Evolutionary conservation across 2,113 vertebrate genomes (phyloP).

Genomic region (Otus sunia): DNA sequence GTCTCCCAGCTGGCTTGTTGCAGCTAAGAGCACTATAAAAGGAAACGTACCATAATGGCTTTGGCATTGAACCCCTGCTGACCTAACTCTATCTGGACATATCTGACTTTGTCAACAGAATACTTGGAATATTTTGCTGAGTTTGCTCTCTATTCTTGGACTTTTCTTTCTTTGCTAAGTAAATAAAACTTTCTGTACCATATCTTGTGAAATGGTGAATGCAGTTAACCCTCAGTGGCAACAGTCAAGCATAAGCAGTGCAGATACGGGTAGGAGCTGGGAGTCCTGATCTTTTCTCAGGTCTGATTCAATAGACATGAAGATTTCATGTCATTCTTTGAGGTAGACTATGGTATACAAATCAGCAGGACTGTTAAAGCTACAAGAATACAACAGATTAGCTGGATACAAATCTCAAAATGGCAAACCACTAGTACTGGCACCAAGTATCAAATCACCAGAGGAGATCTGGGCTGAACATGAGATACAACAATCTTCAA

Average conservation of each 20-base stretch:
- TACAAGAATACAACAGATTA: background rate
- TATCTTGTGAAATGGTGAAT: conserved; percentile 47
- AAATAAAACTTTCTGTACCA: conserved; percentile 51
- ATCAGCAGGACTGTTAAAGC: background rate
- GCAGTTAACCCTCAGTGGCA: conserved; percentile 33
- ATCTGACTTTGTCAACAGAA: conserved; percentile 65
- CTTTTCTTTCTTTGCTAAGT: conserved; percentile 42
- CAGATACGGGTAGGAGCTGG: background rate
- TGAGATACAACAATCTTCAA: background rate
- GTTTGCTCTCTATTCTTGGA: conserved; percentile 56
- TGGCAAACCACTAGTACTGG: background rate
- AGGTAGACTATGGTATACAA: background rate
- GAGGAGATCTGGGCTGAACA: background rate
- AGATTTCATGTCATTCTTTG: background rate
- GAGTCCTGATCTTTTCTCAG: background rate
- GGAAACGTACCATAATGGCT: background rate
- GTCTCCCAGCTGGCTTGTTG: conserved; percentile 13
- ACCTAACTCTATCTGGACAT: conserved; percentile 46
- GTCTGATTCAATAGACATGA: background rate
- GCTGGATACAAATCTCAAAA: background rate
- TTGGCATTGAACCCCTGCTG: conserved; percentile 53
- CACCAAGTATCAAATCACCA: background rate
- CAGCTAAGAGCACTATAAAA: conserved; percentile 41
- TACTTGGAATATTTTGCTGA: conserved; percentile 65
- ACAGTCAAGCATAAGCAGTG: background rate